Evolutionary conservation across 2,113 vertebrate species (phyloP), one percentile per base, ranked within the genome.

Genomic region (Heloderma charlesbogerti): DNA sequence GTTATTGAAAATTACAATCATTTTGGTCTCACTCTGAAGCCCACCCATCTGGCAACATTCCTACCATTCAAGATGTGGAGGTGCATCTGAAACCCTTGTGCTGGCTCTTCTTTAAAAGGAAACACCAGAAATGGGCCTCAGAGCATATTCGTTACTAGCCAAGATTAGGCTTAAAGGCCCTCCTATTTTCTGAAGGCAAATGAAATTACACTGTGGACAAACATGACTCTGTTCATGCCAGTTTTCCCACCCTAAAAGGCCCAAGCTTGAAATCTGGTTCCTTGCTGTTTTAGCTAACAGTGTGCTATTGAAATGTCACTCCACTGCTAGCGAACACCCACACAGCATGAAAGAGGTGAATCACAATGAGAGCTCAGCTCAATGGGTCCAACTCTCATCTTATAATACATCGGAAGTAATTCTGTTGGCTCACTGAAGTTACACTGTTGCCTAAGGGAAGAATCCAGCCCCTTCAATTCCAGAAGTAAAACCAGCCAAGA

Each of bases 211-310:
- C 2, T 78, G 66, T 87, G 92, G 63, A 69, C 40, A 92, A 91
- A 87, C n/a, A 82, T 92, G 83, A 85, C n/a, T 91, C 72, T 90
- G 54, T 80, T 82, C 86, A 88, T 48, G 34, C 85, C 94, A 86
- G 43, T 67, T 86, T 81, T 60, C 9, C 31, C 87, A 75, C 83
- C 48, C 12, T 74, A 91, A 74, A 88, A 85, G 93, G 81, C 40
- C 48, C 88, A 74, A 84, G 4, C 22, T 88, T 93, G 63, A 27
- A 77, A 86, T 87, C 81, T 92, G 4, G 81, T 90, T 93, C 94
- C 89, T 85, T 90, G 69, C 88, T 94, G 85, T 87, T 95, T 91
- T 88, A 93, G 72, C 92, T 86, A 93, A 93, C 77, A 89, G 75
- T 60, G 40, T 34, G 22, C 91, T 88, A 93, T 92, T 95, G 89